Percentiles rank a stretch among this genome's conserved stretches.
Evolutionary conservation across 2,797 vertebrate genomes (phyloP).

Genomic region (Miichthys miiuy): DNA sequence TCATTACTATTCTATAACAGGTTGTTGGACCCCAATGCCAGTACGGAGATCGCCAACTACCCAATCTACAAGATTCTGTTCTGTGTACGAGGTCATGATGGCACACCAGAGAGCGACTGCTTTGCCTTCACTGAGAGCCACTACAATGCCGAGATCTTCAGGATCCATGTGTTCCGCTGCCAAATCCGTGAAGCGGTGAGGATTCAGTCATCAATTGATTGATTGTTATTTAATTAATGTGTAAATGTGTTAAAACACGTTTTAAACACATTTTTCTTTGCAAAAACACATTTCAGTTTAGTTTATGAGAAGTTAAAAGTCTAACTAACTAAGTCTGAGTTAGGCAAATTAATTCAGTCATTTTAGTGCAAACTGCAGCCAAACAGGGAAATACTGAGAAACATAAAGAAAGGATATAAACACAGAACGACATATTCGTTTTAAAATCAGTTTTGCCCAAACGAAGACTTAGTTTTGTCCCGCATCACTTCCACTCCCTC

Average conservation of each 20-base stretch:
- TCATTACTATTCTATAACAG: constrained; percentile 73
- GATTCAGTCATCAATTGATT: background rate
- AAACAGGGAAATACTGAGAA: no score
- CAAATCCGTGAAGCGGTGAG: constrained; percentile 99
- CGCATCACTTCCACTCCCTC: no score
- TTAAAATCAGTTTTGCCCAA: no score
- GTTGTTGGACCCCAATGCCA: constrained; percentile 94
- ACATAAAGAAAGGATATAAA: no score
- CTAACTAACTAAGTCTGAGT: background rate
- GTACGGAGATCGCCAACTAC: constrained; percentile 97
- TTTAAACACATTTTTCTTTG: background rate
- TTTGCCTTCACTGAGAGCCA: constrained; percentile 99
- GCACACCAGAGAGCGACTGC: constrained; percentile 96
- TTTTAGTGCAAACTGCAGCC: no score
- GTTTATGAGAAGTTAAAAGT: no score
- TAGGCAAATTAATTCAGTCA: no score
- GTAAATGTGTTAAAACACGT: background rate
- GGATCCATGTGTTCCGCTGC: constrained; percentile 99
- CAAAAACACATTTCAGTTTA: background rate
- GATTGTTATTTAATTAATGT: background rate
- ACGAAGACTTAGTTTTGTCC: no score
- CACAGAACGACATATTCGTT: no score
- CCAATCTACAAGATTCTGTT: constrained; percentile 99
- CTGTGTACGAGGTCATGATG: constrained; percentile 97
- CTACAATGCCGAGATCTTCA: constrained; percentile 98